Base-by-base conservation (phyloP, 1,140 invertebrate species). In the Drosophila ironensis region DNA sequence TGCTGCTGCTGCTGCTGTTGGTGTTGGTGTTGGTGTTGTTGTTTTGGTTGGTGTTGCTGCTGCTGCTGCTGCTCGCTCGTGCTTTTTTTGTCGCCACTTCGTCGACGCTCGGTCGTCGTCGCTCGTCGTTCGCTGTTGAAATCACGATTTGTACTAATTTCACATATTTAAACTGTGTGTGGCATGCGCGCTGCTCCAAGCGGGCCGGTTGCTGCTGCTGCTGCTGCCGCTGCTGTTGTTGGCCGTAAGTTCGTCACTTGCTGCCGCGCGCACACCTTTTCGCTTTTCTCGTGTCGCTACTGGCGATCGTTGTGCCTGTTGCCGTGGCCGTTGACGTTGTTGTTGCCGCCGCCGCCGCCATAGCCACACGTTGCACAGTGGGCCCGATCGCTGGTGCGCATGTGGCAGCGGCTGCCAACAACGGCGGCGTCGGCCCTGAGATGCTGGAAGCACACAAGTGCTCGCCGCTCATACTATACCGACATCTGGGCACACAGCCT, bases 61-160 rank as follows among this genome's bases (percentile, higher is more conserved):
- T 61, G 35, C 35, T 78, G 61, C 68, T 63, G 37, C 64, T 56
- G 47, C 72, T 54, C 33, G 47, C 53, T 61, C 33, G 54, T 47
- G 52, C 28, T 35, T 37, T 42, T 52, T 51, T 72, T 75, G 80
- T 86, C 77, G 82, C 74, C 48, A 72, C 74, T 76, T 74, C 82
- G 76, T 87, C 81, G 82, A 70, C 53, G 47, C 47, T 63, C 52
- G 54, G 63, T 73, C 69, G 75, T 73, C 69, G 75, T 75, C 76
- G 86, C 82, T 77, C 67, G 87, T 88, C 82, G 82, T 89, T 89
- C 87, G 84, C 87, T 88, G 87, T 89, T 88, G 87, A 89, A 89
- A 89, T 89, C 87, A 89, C 87, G 82, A 89, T 88, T 88, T 89
- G 87, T 89, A 89, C 87, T 89, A 89, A 89, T 89, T 89, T 89